Conservation (phyloP, 2,113 vertebrate genomes). For the Malurus melanocephalus region DNA sequence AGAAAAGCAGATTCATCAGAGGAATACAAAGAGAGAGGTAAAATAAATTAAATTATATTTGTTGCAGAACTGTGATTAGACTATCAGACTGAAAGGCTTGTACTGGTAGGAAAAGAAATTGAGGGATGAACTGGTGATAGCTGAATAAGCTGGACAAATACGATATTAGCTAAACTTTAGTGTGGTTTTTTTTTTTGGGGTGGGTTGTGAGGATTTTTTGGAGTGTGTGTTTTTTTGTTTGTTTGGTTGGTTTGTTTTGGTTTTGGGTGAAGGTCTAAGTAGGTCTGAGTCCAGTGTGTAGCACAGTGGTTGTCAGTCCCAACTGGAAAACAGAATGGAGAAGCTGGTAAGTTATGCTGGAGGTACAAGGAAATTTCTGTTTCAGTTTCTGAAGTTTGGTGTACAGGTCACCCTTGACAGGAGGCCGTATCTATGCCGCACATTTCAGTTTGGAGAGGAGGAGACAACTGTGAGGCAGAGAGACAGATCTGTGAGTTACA, state of each 20-base stretch:
- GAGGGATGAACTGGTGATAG: background rate
- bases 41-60: slow-evolving; percentile 1
- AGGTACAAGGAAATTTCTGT: background rate
- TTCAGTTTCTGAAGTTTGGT: background rate
- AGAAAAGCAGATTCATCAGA: background rate
- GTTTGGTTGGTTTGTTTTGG: background rate
- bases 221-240: background rate
- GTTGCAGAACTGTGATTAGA: background rate
- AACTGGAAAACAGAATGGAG: background rate
- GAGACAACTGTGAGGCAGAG: background rate
- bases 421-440: background rate
- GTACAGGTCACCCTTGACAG: background rate
- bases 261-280: background rate
- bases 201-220: accelerated
- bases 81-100: background rate
- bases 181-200: background rate
- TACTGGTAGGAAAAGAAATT: background rate
- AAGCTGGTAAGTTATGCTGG: background rate
- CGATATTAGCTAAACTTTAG: background rate
- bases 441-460: background rate
- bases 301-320: background rate
- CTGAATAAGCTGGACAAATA: background rate
- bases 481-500: background rate
- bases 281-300: background rate
- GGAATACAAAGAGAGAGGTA: slow-evolving; percentile 6